Percentiles rank a stretch among this genome's conserved stretches.
Conservation (phyloP, 1,140 invertebrate genomes). For the Tetragnatha versicolor region DNA sequence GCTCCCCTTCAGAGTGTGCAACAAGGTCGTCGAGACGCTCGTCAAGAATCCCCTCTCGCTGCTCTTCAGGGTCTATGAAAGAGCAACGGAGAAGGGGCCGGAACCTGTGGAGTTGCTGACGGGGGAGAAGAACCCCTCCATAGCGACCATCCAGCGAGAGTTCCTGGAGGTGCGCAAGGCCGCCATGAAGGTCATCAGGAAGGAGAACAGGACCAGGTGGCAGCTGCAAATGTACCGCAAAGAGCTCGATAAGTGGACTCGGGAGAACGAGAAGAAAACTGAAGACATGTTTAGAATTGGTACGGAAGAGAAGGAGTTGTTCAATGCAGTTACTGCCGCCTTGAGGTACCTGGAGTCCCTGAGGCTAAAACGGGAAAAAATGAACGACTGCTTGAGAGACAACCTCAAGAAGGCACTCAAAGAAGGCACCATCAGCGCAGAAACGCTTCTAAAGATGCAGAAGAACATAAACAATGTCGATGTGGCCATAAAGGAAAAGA, state of each 20-base stretch:
- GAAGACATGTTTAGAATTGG: constrained; percentile 12
- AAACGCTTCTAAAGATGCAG: neutral
- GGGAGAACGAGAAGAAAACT: constrained; percentile 12
- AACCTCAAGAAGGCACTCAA: neutral
- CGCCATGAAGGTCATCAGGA: neutral
- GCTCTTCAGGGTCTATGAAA: neutral
- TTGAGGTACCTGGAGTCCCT: neutral
- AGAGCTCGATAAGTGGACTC: constrained; percentile 13
- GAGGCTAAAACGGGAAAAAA: neutral
- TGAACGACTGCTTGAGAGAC: neutral
- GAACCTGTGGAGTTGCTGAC: neutral
- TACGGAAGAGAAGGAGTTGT: neutral
- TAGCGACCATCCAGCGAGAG: neutral
- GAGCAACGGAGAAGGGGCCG: neutral
- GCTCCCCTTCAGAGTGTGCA: neutral
- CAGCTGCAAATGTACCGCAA: neutral
- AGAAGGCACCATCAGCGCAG: neutral
- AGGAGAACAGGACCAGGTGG: neutral
- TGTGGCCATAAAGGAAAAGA: constrained; percentile 3
- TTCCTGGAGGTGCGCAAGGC: neutral
- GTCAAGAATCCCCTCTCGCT: neutral
- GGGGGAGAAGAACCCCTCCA: neutral
- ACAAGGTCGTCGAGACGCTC: neutral
- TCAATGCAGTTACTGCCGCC: constrained; percentile 9
- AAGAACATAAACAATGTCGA: constrained; percentile 3